These are phyloP conservation scores for Procambarus clarkii DNA, from an alignment of 1,140 invertebrate genomes.

Conservation along the genomic window DNA sequence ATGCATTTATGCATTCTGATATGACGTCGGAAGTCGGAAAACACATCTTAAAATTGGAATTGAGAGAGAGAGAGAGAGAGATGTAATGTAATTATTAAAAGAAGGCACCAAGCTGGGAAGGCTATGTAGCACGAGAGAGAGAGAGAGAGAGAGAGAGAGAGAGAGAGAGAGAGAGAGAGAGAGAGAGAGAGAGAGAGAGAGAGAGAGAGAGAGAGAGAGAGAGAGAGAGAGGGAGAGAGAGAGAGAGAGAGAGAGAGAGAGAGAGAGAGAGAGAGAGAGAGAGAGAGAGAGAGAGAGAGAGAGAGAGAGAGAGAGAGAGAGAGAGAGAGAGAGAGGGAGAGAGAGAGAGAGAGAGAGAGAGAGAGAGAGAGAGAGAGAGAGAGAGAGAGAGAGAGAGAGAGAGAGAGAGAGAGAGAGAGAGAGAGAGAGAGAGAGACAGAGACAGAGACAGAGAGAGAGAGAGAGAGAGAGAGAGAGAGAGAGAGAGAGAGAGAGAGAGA, in stretches of 20 bases:
- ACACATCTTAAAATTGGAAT: no score
- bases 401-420: neutral
- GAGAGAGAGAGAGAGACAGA: neutral
- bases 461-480: neutral
- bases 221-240: neutral
- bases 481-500: neutral
- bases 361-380: neutral
- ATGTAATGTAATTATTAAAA: no score
- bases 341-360: neutral
- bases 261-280: neutral
- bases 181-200: neutral
- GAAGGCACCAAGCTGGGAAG: no score
- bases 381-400: neutral
- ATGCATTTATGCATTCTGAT: no score
- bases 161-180: neutral
- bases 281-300: neutral
- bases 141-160: neutral
- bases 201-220: neutral
- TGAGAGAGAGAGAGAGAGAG: no score
- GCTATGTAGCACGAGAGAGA: no score
- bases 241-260: neutral
- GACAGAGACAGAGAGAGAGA: neutral
- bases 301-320: neutral
- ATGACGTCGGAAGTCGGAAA: no score
- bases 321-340: neutral